phyloP scores from a whole-genome alignment of 2,113 vertebrate species.

The Natator depressus region DNA sequence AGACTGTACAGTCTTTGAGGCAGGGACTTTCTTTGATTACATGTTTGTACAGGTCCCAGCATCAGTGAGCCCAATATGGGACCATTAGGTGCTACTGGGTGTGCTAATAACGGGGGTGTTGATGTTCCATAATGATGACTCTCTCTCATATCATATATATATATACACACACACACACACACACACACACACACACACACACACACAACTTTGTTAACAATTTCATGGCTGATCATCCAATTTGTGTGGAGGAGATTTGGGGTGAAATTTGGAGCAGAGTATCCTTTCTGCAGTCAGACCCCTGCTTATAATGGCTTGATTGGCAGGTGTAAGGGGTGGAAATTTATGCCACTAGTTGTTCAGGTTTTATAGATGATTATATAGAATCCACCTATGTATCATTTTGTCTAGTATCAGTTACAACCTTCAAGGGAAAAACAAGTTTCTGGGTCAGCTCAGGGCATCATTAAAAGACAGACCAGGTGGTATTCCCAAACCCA shows the following conservation, averaged over 20 bases:
- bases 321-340: rapidly evolving
- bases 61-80: neutral
- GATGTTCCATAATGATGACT: neutral
- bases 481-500: neutral
- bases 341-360: neutral
- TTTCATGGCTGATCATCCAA: conserved; percentile 3
- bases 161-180: no score
- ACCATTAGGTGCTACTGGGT: neutral
- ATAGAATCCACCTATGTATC: neutral
- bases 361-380: neutral
- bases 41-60: neutral
- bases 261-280: neutral
- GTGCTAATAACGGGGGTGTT: neutral
- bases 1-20: neutral
- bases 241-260: neutral
- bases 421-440: neutral
- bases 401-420: neutral
- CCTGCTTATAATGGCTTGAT: neutral
- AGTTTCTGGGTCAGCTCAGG: neutral
- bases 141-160: no score
- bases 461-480: neutral
- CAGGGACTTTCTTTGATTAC: neutral
- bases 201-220: neutral
- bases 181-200: no score
- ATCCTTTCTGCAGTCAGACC: neutral